These are phyloP conservation scores for Lutjanus argentimaculatus DNA, from an alignment of 2,797 vertebrate species.

Conservation along the genomic window DNA sequence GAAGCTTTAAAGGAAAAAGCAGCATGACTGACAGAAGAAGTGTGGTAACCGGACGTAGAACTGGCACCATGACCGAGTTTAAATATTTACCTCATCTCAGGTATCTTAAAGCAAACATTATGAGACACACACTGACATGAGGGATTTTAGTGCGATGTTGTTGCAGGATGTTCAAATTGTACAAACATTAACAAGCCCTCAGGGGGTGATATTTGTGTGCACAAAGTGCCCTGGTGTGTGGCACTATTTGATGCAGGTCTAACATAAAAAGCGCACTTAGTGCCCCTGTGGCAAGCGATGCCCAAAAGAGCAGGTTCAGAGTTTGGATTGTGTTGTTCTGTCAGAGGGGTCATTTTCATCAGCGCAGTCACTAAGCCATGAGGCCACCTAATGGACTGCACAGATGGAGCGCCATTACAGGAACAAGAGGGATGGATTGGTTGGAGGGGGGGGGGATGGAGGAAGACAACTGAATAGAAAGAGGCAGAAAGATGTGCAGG, in stretches of 20 bases:
- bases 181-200: neutral
- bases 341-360: slow-evolving; percentile 39
- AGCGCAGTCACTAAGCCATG: slow-evolving; percentile 5
- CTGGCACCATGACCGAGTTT: neutral
- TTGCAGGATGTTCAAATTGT: neutral
- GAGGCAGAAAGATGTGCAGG: neutral
- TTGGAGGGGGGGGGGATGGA: neutral
- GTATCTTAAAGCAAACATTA: too few species aligned
- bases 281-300: neutral
- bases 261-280: neutral
- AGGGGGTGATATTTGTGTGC: neutral
- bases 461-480: neutral
- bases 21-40: neutral
- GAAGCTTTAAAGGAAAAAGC: neutral
- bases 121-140: neutral
- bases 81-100: neutral
- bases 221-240: neutral
- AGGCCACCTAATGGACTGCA: slow-evolving; percentile 39
- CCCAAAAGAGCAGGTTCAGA: neutral
- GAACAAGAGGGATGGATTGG: neutral
- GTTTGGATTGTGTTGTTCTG: slow-evolving; percentile 6
- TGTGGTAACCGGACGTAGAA: neutral
- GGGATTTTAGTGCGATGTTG: neutral
- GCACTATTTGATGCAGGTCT: neutral
- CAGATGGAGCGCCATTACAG: slow-evolving; percentile 47